Base-by-base conservation (phyloP, 2,888 invertebrate species). In the Ochropacha duplaris region DNA sequence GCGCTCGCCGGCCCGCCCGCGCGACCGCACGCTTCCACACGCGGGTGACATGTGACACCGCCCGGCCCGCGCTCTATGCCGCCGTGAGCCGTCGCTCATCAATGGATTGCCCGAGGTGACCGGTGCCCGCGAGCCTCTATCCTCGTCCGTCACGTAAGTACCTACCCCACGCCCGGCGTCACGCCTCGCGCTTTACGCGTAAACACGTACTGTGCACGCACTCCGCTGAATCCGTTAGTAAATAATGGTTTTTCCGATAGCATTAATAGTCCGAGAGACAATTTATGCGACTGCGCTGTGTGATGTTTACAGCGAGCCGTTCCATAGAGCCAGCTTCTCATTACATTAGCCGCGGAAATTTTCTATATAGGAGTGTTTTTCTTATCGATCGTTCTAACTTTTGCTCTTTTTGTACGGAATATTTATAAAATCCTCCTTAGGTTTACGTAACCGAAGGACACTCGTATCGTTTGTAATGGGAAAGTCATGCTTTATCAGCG, bases 61-160 rank as follows among this genome's bases (percentile, higher is more conserved):
- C 72, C 74, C 80, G 78, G 59, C 72, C 74, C 80, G 78, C 72
- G 71, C 64, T 68, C 69, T 64, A 19, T 66, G 64, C 68, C 74
- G 69, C 71, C 76, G 78, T 69, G 76, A 74, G 69, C 71, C 76
- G 78, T 69, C 76, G 74, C 81, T 77, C 83, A 79, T 85, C 86
- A 85, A 91, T 90, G 90, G 90, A 87, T 81, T 83, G 79, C 81
- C 79, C 73, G 78, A 86, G 90, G 82, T 91, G 90, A 90, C 90
- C 87, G 80, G 74, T 76, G 74, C 72, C 69, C 73, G 61, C 39
- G 65, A 69, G 69, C 72, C 70, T 69, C 72, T 66, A 66, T 66
- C 70, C 65, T 59, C 71, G 65, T 69, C 66, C 65, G 59, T 65
- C 74, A 68, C 72, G 79, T 81, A 70, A 83, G 80, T 74, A 31